A percentile compares a stretch with the other conserved stretches of the same genome.
Conservation (phyloP, 2,797 vertebrate species). For the Acanthurus leucopareius region DNA sequence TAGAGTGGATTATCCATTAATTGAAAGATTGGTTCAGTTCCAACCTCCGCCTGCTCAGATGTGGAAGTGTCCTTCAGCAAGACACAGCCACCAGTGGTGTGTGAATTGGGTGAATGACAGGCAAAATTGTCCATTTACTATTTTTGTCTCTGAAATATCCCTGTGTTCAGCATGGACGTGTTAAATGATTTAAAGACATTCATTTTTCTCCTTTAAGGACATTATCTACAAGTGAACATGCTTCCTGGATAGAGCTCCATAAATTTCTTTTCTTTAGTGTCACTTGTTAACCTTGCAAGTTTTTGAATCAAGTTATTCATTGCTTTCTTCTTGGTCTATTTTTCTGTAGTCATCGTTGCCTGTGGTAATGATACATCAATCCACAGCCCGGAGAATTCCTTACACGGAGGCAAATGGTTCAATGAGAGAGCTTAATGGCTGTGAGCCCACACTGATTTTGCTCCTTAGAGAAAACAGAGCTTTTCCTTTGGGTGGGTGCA, state of each 20-base stretch:
- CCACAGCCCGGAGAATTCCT: conserved; percentile 5
- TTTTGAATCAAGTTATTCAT: not conserved
- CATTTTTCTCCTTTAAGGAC: not conserved
- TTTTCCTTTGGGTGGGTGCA: not conserved
- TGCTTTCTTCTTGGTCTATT: not conserved
- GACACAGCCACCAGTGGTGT: not conserved
- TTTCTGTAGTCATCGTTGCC: not conserved
- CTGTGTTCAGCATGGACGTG: not conserved
- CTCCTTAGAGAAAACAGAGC: conserved; percentile 5
- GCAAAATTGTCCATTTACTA: not conserved
- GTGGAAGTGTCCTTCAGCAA: not conserved
- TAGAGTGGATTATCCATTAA: not conserved
- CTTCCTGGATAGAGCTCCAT: not conserved
- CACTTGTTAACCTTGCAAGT: conserved; percentile 9
- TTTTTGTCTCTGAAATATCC: not conserved
- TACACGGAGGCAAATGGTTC: not conserved
- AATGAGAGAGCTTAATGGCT: not conserved
- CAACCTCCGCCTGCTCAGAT: not conserved
- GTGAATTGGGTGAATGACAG: not conserved
- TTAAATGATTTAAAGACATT: not conserved
- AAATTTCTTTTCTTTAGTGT: too few relatives aligned
- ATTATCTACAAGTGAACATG: not conserved
- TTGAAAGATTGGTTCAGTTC: not conserved
- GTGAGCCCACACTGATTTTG: not conserved
- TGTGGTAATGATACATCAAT: conserved; percentile 15